These are phyloP conservation scores for Lasioglossum marginatum DNA, from an alignment of 2,888 invertebrate genomes.

Conservation along the genomic window DNA sequence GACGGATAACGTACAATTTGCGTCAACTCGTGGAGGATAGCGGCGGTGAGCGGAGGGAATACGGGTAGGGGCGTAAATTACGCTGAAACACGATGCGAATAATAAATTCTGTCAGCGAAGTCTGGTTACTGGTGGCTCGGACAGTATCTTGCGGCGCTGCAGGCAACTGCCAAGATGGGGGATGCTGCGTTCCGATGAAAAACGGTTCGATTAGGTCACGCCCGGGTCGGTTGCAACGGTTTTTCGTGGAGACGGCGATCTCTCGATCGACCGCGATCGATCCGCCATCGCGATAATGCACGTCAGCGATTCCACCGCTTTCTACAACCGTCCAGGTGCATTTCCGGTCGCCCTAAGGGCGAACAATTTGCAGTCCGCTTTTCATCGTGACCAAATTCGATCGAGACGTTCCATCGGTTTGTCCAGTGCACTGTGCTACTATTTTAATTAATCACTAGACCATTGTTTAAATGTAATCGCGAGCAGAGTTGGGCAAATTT, in stretches of 20 bases:
- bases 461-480: not conserved
- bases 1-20: slow-evolving; percentile 56
- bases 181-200: slow-evolving; percentile 45
- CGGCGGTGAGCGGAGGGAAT: not conserved
- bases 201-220: slow-evolving; percentile 30
- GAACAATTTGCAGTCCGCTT: not conserved
- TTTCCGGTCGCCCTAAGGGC: slow-evolving; percentile 14
- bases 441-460: not conserved
- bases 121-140: slow-evolving; percentile 39
- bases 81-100: slow-evolving; percentile 59
- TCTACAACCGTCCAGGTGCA: not conserved
- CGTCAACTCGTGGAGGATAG: slow-evolving; percentile 38
- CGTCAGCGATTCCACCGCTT: slow-evolving; percentile 25
- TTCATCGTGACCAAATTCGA: not conserved
- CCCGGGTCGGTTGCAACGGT: slow-evolving; percentile 16
- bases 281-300: slow-evolving; percentile 35
- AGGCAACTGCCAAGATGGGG: slow-evolving; percentile 37
- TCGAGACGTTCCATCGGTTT: not conserved
- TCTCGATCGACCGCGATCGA: slow-evolving; percentile 37
- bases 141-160: slow-evolving; percentile 44
- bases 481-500: too few relatives aligned
- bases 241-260: slow-evolving; percentile 20
- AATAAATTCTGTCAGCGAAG: slow-evolving; percentile 59
- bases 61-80: slow-evolving; percentile 47
- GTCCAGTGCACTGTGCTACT: not conserved